phyloP scores from a whole-genome alignment of 2,888 invertebrate genomes.

The Agelastica alni region DNA sequence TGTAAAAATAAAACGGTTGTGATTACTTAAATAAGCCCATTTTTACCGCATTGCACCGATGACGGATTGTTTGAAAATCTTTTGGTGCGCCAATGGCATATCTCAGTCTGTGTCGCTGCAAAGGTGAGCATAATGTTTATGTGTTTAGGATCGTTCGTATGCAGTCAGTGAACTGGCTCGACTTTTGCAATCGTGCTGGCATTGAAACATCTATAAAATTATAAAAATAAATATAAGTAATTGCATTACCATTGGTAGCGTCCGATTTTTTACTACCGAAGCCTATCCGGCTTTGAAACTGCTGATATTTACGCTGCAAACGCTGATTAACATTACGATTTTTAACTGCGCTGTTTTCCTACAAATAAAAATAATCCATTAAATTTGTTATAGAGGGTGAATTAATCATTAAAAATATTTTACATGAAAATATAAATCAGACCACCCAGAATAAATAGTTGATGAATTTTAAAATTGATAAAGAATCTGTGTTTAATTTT shows the following conservation, averaged over 20 bases:
- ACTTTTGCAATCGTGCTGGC: slow-evolving; percentile 34
- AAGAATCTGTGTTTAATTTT: too few relatives aligned
- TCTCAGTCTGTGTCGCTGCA: slow-evolving; percentile 26
- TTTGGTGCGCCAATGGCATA: slow-evolving; percentile 17
- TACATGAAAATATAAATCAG: too few relatives aligned
- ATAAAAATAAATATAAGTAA: slow-evolving; percentile 35
- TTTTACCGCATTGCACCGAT: too few relatives aligned
- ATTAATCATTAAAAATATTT: background rate
- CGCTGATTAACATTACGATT: background rate
- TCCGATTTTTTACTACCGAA: slow-evolving; percentile 21
- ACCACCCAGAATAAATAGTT: too few relatives aligned
- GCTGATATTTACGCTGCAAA: background rate
- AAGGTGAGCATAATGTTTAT: slow-evolving; percentile 33
- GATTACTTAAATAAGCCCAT: too few relatives aligned
- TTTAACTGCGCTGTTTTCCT: background rate
- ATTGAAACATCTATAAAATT: slow-evolving; percentile 37
- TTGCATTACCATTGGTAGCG: slow-evolving; percentile 27
- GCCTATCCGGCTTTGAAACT: slow-evolving; percentile 14
- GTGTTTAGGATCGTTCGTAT: slow-evolving; percentile 29
- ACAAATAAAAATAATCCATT: too few relatives aligned
- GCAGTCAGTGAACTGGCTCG: slow-evolving; percentile 37
- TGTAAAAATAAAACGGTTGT: too few relatives aligned
- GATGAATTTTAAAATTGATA: too few relatives aligned
- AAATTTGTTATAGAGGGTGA: background rate
- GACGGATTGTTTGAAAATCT: too few relatives aligned